Evolutionary conservation across 1,140 invertebrate genomes (phyloP).

Genomic region (Physella acuta): DNA sequence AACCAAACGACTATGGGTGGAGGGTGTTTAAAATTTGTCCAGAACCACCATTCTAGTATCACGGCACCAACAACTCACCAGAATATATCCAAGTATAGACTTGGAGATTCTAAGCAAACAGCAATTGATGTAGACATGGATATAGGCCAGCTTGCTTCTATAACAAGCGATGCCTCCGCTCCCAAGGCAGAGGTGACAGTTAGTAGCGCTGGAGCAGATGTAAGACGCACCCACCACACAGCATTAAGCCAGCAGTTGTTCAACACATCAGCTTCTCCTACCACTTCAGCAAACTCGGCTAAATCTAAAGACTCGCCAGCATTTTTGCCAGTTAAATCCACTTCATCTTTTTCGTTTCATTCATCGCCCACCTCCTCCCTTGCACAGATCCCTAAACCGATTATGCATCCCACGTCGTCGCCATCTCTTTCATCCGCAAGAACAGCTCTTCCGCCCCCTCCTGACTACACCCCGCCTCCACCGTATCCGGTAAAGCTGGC

Average conservation of each 20-base stretch:
- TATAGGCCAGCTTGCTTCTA: slow-evolving; percentile 12
- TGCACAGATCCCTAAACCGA: slow-evolving; percentile 7
- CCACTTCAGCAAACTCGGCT: not conserved
- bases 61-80: not conserved
- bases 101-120: slow-evolving; percentile 22
- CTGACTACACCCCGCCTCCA: slow-evolving; percentile 15
- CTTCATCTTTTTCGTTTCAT: not conserved
- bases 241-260: not conserved
- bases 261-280: not conserved
- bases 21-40: not conserved
- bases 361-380: not conserved
- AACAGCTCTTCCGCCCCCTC: slow-evolving; percentile 1
- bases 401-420: slow-evolving; percentile 7
- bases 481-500: slow-evolving; percentile 5
- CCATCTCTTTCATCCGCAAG: not conserved
- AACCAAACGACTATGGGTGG: not conserved
- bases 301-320: not conserved
- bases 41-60: not conserved
- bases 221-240: not conserved
- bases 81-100: not conserved
- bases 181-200: not conserved
- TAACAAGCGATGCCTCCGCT: not conserved
- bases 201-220: not conserved
- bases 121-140: slow-evolving; percentile 24
- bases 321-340: slow-evolving; percentile 15